A percentile compares a stretch with the other conserved stretches of the same genome.
phyloP scores from a whole-genome alignment of 2,113 vertebrate genomes.

The Brachionichthys hirsutus region DNA sequence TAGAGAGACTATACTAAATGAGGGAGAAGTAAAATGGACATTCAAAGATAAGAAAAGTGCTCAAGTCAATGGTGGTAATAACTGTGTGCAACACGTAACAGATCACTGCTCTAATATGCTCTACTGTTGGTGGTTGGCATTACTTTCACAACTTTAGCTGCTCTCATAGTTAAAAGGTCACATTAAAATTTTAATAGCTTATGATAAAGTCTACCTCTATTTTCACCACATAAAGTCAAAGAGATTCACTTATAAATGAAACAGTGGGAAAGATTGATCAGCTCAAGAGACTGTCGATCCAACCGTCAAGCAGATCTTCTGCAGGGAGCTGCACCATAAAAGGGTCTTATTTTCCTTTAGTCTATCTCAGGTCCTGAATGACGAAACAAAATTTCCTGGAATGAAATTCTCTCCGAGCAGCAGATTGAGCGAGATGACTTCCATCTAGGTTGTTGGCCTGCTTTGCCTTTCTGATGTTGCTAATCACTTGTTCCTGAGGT shows the following conservation, averaged over 20 bases:
- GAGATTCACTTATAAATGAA: not conserved
- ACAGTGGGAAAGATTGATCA: not conserved
- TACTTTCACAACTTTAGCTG: not conserved
- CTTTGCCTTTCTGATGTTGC: too few species aligned
- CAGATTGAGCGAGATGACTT: too few species aligned
- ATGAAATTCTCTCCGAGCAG: too few species aligned
- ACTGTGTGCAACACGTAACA: too few species aligned
- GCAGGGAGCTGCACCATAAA: not conserved
- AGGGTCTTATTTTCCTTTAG: not conserved
- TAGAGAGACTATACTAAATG: too few species aligned
- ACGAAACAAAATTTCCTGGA: not conserved
- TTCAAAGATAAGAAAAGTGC: too few species aligned
- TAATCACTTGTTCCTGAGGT: too few species aligned
- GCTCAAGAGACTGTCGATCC: not conserved
- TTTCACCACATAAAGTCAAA: not conserved
- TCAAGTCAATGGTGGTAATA: too few species aligned
- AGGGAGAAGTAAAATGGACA: too few species aligned
- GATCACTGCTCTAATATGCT: too few species aligned
- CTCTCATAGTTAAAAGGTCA: conserved; percentile 31
- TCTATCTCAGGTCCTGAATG: not conserved
- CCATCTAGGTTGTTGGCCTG: too few species aligned
- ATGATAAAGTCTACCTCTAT: not conserved
- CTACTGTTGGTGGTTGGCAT: not conserved
- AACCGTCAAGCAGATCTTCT: not conserved
- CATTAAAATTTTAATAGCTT: conserved; percentile 10